phyloP scores from a whole-genome alignment of 2,113 vertebrate genomes.

The Odontophorus gujanensis region DNA sequence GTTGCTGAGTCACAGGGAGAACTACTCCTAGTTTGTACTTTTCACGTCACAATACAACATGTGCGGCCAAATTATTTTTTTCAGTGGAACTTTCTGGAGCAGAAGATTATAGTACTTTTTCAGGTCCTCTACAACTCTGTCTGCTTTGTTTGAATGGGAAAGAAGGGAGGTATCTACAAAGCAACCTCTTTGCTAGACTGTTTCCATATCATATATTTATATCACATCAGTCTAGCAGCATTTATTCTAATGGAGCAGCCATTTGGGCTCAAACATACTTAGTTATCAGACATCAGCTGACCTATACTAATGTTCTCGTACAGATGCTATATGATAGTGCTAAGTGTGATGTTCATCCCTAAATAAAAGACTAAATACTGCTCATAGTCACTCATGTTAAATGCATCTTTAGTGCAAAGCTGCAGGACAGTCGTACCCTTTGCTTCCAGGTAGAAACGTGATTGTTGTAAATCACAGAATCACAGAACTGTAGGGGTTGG shows the following conservation, averaged over 20 bases:
- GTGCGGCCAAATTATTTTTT: neutral
- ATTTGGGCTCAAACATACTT: neutral
- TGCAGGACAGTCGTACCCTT: neutral
- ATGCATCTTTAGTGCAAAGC: neutral
- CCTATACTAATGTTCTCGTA: neutral
- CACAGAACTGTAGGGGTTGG: no score
- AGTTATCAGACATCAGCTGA: neutral
- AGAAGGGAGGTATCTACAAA: neutral
- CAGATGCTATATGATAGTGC: accelerated
- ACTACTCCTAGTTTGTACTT: neutral
- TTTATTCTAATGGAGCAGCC: accelerated
- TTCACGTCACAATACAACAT: neutral
- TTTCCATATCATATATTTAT: neutral
- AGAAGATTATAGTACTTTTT: neutral
- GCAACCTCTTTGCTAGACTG: neutral
- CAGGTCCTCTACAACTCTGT: neutral
- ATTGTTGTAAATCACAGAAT: neutral
- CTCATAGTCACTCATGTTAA: neutral
- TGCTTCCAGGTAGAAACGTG: neutral
- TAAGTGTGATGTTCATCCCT: neutral
- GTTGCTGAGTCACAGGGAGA: neutral
- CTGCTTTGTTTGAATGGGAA: neutral
- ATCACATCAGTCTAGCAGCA: neutral
- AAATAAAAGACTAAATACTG: neutral
- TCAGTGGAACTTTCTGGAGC: neutral